A percentile compares a stretch with the other conserved stretches of the same genome.
Conservation (phyloP, 2,797 vertebrate species). For the Neosilurus mollespiculum region DNA sequence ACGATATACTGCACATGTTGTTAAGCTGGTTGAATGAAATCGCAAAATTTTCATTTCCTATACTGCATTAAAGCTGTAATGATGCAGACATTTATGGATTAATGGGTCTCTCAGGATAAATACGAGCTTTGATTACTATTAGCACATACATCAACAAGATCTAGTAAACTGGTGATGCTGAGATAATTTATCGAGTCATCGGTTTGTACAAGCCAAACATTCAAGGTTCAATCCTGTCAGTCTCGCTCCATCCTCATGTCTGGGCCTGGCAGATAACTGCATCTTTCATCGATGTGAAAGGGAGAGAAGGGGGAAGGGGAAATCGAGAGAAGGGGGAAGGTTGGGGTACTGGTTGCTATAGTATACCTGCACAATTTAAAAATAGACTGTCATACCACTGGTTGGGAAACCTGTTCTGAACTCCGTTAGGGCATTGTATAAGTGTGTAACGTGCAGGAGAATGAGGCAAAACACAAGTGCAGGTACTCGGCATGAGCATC, state of each 20-base stretch:
- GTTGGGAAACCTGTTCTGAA: background rate
- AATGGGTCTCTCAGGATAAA: conserved; percentile 8
- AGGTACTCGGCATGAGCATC: background rate
- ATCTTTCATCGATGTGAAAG: background rate
- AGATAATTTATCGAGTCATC: conserved; percentile 43
- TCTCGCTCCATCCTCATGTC: conserved; percentile 37
- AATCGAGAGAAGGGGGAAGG: background rate
- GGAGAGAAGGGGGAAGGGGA: background rate
- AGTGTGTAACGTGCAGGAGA: background rate
- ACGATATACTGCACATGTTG: conserved; percentile 25
- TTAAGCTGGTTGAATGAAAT: conserved; percentile 5
- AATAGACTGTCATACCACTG: background rate
- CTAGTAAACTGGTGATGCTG: conserved; percentile 32
- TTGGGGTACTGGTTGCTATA: background rate
- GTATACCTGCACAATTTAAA: background rate
- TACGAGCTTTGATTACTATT: background rate
- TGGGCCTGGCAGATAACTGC: conserved; percentile 45
- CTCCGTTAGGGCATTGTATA: background rate
- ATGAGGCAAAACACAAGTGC: background rate
- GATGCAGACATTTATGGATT: background rate
- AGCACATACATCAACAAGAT: conserved; percentile 27
- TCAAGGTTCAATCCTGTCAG: conserved; percentile 44
- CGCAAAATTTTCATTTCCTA: background rate
- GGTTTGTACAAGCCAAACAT: conserved; percentile 45
- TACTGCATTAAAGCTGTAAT: conserved; percentile 11